These are phyloP conservation scores for Anser cygnoides DNA, from an alignment of 2,113 vertebrate species.

Conservation along the genomic window DNA sequence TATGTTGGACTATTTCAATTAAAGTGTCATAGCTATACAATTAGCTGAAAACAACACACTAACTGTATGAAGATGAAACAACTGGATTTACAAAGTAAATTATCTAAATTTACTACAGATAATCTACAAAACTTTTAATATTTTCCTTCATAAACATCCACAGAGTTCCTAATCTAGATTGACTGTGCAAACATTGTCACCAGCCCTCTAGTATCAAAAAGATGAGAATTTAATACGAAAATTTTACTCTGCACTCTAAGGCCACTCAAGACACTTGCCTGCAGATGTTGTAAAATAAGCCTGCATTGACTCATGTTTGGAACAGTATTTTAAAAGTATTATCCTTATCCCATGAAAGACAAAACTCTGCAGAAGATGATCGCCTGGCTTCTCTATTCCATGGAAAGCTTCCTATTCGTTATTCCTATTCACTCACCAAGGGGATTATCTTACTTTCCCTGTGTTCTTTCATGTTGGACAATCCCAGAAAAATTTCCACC, in stretches of 20 bases:
- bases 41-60: background rate
- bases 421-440: background rate
- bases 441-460: background rate
- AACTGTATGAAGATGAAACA: background rate
- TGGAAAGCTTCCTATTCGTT: background rate
- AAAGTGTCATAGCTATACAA: background rate
- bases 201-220: background rate
- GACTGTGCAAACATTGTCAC: background rate
- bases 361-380: background rate
- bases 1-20: background rate
- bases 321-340: background rate
- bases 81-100: background rate
- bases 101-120: background rate
- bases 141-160: background rate
- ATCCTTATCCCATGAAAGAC: background rate
- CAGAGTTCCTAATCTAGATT: background rate
- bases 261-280: background rate
- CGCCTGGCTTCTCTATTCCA: background rate
- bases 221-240: background rate
- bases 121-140: background rate
- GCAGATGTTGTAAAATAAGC: background rate
- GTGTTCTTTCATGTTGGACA: background rate
- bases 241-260: background rate
- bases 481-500: background rate
- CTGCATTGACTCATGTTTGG: background rate